A percentile compares a stretch with the other conserved stretches of the same genome.
phyloP scores from a whole-genome alignment of 92 coral and sea anemone genomes.

The Phenganax stokvisi region DNA sequence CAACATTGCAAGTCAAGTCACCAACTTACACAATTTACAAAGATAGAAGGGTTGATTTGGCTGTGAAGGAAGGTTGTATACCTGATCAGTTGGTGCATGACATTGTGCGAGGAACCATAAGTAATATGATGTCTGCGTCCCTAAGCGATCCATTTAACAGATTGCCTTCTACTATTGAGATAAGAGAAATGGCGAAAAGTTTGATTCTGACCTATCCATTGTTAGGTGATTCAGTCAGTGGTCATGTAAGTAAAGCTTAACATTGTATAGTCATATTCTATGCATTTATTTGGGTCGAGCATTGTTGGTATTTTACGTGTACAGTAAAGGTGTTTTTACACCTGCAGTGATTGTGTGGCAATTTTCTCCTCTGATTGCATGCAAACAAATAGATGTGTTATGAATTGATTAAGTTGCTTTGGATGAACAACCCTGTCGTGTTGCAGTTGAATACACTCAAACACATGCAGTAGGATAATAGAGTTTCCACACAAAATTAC shows the following conservation, averaged over 20 bases:
- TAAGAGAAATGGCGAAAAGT: slow-evolving; percentile 28
- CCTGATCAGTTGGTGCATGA: background rate
- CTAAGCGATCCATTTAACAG: slow-evolving; percentile 18
- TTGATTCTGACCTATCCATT: slow-evolving; percentile 18
- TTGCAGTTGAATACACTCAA: too few relatives aligned
- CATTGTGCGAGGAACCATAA: slow-evolving; percentile 16
- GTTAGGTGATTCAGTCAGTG: slow-evolving; percentile 13
- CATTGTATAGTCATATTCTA: background rate
- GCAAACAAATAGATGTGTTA: too few relatives aligned
- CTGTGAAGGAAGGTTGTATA: background rate
- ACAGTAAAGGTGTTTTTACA: too few relatives aligned
- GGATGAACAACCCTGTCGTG: too few relatives aligned
- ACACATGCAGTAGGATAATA: too few relatives aligned
- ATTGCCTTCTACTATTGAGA: background rate
- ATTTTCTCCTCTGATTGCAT: too few relatives aligned
- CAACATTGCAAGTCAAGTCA: slow-evolving; percentile 9
- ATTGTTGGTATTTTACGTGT: background rate
- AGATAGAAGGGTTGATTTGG: slow-evolving; percentile 17
- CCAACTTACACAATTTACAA: slow-evolving; percentile 18
- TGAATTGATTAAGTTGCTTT: too few relatives aligned
- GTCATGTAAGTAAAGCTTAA: slow-evolving; percentile 9
- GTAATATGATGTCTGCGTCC: slow-evolving; percentile 10
- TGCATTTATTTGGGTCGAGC: background rate
- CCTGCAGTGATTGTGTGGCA: too few relatives aligned
- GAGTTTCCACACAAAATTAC: too few relatives aligned